These are phyloP conservation scores for Hyposoter didymator DNA, from an alignment of 2,888 invertebrate genomes.

Conservation along the genomic window DNA sequence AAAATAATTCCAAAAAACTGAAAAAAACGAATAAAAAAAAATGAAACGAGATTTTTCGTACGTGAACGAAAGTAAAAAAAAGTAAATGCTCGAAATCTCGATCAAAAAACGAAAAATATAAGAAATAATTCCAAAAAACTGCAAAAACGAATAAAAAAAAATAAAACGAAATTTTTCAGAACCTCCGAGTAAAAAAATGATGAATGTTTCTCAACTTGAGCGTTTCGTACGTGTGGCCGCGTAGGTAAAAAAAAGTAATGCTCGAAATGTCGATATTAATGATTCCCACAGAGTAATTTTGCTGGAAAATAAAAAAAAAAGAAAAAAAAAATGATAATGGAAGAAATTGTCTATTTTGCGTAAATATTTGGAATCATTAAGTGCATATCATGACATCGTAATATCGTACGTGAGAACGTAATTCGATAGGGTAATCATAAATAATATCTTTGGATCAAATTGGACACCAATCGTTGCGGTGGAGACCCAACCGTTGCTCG, in stretches of 20 bases:
- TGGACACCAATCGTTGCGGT: constrained; percentile 58
- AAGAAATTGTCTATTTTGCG: constrained; percentile 2
- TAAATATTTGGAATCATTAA: constrained; percentile 30
- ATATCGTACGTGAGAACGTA: constrained; percentile 42
- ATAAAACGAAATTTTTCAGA: no score
- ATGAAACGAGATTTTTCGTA: no score
- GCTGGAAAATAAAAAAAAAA: neutral
- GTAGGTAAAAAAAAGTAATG: constrained; percentile 17
- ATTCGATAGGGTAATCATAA: constrained; percentile 60
- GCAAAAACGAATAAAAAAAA: no score
- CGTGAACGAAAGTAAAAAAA: no score
- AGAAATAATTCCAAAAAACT: no score
- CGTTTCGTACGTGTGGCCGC: no score
- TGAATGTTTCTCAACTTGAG: no score
- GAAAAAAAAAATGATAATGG: neutral
- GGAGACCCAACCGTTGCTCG: constrained; percentile 18
- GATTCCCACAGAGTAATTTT: constrained; percentile 14
- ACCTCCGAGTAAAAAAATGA: no score
- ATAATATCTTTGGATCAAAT: constrained; percentile 54
- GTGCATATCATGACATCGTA: constrained; percentile 36
- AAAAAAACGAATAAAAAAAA: no score
- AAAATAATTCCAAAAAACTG: no score
- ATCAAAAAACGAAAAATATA: no score
- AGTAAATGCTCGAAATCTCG: no score
- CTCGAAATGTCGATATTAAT: constrained; percentile 45